Base-by-base conservation (phyloP, 2,888 invertebrate genomes). In the Pseudeuparius sepicola region DNA sequence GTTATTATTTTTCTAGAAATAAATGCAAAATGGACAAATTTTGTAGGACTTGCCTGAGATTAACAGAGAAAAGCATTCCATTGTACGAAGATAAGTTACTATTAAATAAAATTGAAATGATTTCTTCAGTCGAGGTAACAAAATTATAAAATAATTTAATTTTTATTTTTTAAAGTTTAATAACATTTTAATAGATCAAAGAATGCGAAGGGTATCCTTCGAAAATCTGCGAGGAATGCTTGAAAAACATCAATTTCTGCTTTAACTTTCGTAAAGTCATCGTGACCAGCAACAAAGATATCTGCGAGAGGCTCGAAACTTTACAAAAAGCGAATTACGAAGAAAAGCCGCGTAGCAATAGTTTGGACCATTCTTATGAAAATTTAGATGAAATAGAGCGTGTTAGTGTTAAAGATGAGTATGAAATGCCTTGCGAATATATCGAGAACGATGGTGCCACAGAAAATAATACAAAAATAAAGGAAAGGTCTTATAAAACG, bases 231-330 rank as follows among this genome's bases (percentile, higher is more conserved):
- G 42, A 48, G 27, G 51, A 52, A 40, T 56, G 56, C 37, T 30
- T 45, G 4, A 41, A 39, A 10, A 55, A 55, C 34, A 40, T 55
- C 23, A 53, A 52, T 30, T 47, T 39, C 31, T 47, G 52, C 16
- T 54, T 48, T 33, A 51, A 50, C 34, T 56, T 56, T 39, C 44
- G 51, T 26, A 51, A 53, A 45, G 45, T 53, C 3, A 50, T 56
- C 18, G 47, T 51, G 26, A 48, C 50, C 29, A 45, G 42, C 28
- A 46, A 55, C 28, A 42, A 41, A 20, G 53, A 53, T 36, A 39
- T 54, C 31, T 39, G 32, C 27, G 43, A 48, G 23, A 36, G 46
- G 31, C 34, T 38, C 14, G 36, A 37, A 5, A 42, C 42, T 18
- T 31, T 50, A 17, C 43, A 45, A 36, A 37, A 31, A 24, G 41